Conservation (phyloP, 2,113 vertebrate genomes). For the Ia io region DNA sequence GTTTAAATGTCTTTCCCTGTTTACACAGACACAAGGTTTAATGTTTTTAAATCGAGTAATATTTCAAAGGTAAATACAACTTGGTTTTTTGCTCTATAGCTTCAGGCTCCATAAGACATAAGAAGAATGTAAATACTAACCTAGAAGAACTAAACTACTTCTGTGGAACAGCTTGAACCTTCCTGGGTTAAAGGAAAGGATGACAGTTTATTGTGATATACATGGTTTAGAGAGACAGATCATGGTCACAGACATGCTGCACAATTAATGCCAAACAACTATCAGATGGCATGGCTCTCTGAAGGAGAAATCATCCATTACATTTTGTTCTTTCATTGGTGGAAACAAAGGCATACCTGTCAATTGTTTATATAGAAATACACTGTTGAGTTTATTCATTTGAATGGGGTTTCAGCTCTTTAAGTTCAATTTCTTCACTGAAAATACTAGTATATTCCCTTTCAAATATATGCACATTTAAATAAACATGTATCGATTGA, state of each 20-base stretch:
- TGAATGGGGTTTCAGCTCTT: not conserved
- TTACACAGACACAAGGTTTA: not conserved
- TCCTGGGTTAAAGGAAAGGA: not conserved
- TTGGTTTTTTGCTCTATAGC: not conserved
- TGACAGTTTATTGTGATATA: constrained; percentile 28
- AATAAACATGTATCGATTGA: not conserved
- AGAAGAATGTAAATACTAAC: not conserved
- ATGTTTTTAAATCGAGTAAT: not conserved
- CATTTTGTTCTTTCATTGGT: not conserved
- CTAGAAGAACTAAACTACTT: not conserved
- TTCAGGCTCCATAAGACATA: not conserved
- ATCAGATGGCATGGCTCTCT: not conserved
- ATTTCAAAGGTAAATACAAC: not conserved
- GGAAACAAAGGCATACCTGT: not conserved
- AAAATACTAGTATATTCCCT: not conserved
- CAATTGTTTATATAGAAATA: constrained; percentile 22
- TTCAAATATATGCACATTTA: not conserved
- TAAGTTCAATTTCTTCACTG: not conserved
- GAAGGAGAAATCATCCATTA: not conserved
- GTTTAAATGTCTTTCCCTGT: not conserved
- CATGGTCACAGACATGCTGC: constrained; percentile 11
- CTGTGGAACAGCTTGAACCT: constrained; percentile 29
- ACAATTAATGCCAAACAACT: constrained; percentile 27
- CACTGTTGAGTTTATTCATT: not conserved
- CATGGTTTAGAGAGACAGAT: constrained; percentile 9